A percentile compares a stretch with the other conserved stretches of the same genome.
phyloP scores from a whole-genome alignment of 2,113 vertebrate genomes.

The Callorhinus ursinus region DNA sequence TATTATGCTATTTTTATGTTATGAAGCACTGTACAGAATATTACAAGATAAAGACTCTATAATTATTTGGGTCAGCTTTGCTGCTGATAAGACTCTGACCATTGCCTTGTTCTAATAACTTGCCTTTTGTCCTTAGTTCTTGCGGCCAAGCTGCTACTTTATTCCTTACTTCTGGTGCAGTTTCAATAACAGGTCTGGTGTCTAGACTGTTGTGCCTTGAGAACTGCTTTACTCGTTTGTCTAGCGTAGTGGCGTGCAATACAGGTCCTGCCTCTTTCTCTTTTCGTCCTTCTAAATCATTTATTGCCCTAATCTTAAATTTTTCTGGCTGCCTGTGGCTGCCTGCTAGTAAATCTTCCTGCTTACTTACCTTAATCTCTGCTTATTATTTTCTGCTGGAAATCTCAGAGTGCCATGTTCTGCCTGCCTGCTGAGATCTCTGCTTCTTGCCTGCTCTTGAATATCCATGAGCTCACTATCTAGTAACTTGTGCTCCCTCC shows the following conservation, averaged over 20 bases:
- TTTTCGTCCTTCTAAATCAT: not conserved
- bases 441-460: not conserved
- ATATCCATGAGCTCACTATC: not conserved
- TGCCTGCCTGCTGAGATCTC: not conserved
- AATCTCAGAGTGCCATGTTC: not conserved
- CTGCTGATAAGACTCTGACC: not conserved
- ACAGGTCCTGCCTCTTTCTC: not conserved
- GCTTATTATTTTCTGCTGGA: slow-evolving; percentile 9
- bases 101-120: not conserved
- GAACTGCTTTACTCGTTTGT: not conserved
- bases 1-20: not conserved
- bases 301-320: not conserved
- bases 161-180: not conserved
- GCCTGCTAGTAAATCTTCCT: not conserved
- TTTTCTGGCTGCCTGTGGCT: not conserved
- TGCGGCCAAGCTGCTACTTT: not conserved
- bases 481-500: not conserved
- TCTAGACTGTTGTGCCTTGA: not conserved
- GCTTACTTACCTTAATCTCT: not conserved
- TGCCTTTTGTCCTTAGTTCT: not conserved
- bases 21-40: not conserved
- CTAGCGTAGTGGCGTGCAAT: not conserved
- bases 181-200: not conserved
- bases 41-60: not conserved
- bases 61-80: not conserved